Base-by-base conservation (phyloP, 2,113 vertebrate genomes). In the Lamprotornis superbus region DNA sequence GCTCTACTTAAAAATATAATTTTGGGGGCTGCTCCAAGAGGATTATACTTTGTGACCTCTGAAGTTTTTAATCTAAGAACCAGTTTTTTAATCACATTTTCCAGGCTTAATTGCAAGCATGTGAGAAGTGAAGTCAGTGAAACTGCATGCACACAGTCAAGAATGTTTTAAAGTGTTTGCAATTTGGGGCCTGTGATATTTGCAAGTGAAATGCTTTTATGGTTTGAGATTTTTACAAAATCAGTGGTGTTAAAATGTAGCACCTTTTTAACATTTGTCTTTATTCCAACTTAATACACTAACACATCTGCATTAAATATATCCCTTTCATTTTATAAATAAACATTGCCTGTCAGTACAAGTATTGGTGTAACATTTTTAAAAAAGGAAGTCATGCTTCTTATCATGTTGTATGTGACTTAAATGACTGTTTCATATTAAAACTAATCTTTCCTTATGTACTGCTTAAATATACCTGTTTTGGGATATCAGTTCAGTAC, bases 371-470 rank as follows among this genome's bases (percentile, higher is more conserved):
- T 97, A 95, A 95, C 87, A 95, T 97, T 98, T 97, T 94, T 86
- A 53, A 97, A 79, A 95, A 95, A 96, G 87, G 81, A 97, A 97
- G 95, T 97, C 96, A 97, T 98, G 97, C 97, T 98, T 97, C 97
- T 97, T 97, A 93, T 79, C 98, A 97, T 97, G 97, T 97, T 97
- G 97, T 97, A 96, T 98, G 97, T 98, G 97, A 98, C 97, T 98
- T 98, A 97, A 98, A 98, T 95, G 92, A 98, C 97, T 98, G 98
- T 98, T 98, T 98, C 98, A 98, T 98, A 98, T 98, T 98, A 98
- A 98, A 98, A 98, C 97, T 98, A 94, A 97, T 95, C 96, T 97
- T 97, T 97, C 96, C 96, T 96, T 97, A 97, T 93, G 98, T 98
- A 98, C 98, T 98, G 97, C 97, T 98, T 98, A 98, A 96, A 98